phyloP scores from a whole-genome alignment of 2,797 vertebrate genomes.

The Sardinella longiceps region DNA sequence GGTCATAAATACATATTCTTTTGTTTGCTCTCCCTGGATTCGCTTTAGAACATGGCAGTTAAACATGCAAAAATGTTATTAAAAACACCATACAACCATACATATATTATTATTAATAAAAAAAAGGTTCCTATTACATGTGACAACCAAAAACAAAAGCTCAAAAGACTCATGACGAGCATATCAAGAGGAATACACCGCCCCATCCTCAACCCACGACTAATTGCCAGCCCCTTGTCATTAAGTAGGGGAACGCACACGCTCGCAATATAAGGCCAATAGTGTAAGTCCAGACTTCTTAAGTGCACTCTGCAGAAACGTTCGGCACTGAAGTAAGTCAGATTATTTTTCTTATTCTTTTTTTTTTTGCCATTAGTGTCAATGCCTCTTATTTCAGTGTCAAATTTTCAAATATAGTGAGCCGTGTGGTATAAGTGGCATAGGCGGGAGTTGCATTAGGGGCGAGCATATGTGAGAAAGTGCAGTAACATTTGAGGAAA shows the following conservation, averaged over 20 bases:
- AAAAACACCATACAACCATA: slow-evolving; percentile 20
- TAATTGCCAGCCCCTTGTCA: neutral
- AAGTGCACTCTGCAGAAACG: neutral
- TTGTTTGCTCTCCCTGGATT: slow-evolving; percentile 20
- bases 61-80: slow-evolving; percentile 9
- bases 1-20: slow-evolving; percentile 4
- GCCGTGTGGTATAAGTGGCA: neutral
- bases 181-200: neutral
- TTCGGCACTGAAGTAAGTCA: neutral
- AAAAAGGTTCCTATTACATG: slow-evolving; percentile 12
- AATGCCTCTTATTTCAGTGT: neutral
- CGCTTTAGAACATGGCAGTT: slow-evolving; percentile 19
- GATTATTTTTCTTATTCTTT: neutral
- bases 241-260: neutral
- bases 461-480: neutral
- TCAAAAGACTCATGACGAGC: slow-evolving; percentile 4
- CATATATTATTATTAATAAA: slow-evolving; percentile 14
- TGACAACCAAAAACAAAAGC: slow-evolving; percentile 8
- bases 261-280: neutral
- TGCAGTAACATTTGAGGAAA: slow-evolving; percentile 24
- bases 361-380: neutral
- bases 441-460: slow-evolving; percentile 10
- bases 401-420: neutral
- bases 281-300: neutral
- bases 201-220: slow-evolving; percentile 14